Conservation (phyloP, 2,888 invertebrate species). For the Chymomyza procnemis region DNA sequence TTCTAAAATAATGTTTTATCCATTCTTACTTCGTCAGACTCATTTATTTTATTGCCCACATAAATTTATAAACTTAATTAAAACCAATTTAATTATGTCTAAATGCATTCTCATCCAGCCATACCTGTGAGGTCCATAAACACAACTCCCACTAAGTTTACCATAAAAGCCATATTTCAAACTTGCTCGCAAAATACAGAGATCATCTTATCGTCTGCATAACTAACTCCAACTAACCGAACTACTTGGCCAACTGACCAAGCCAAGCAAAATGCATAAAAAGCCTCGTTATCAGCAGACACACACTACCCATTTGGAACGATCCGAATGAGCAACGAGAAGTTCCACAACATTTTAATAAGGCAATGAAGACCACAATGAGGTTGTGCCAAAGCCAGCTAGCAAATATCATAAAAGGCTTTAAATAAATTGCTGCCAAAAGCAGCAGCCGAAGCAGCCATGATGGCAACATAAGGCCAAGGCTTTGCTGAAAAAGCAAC, state of each 20-base stretch:
- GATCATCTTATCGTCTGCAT: conserved; percentile 34
- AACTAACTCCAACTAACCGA: background rate
- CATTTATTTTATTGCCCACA: background rate
- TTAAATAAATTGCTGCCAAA: conserved; percentile 61
- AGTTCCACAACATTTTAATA: conserved; percentile 13
- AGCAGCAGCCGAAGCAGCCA: conserved; percentile 22
- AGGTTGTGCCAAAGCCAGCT: background rate
- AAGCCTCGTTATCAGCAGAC: conserved; percentile 33
- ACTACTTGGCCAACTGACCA: too few species aligned
- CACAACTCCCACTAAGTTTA: conserved; percentile 18
- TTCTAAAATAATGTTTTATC: too few species aligned
- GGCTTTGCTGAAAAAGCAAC: conserved; percentile 15
- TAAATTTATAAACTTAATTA: background rate
- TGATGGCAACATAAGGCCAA: background rate
- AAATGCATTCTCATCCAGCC: background rate
- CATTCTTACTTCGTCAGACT: too few species aligned
- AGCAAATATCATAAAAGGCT: conserved; percentile 54
- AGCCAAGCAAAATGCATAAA: conserved; percentile 12
- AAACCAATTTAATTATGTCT: background rate
- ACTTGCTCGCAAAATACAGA: conserved; percentile 18
- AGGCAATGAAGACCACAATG: conserved; percentile 10
- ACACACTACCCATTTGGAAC: conserved; percentile 34
- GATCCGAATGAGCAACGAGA: conserved; percentile 24
- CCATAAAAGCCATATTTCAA: conserved; percentile 11
- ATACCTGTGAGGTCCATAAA: background rate